Evolutionary conservation across 2,888 invertebrate species (phyloP), one percentile per base, ranked within the genome.

Genomic region (Tetranychus truncatus): DNA sequence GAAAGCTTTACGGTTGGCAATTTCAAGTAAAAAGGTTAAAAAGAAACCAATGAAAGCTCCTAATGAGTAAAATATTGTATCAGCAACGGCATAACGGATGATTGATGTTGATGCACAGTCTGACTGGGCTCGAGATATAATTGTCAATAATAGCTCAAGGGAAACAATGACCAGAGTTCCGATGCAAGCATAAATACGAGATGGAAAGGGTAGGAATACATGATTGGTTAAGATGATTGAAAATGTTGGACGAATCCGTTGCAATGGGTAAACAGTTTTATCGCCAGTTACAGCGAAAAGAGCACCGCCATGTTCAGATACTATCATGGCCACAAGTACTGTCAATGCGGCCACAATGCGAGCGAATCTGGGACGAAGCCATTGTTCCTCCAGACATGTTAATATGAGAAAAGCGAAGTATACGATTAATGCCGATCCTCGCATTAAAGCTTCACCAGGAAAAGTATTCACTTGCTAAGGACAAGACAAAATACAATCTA

Each of bases 11-110:
- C 93, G 85, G 78, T 91, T 89, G 21, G 91, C 89, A 72, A 94
- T 88, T 84, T 95, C 94, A 78, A 90, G 91, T 87, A 93, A 88
- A 79, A 91, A 87, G 75, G 92, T 88, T 82, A 91, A 91, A 84
- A 91, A 92, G n/a, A 92, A 84, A 3, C 95, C 94, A 82, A 93
- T 86, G 18, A 88, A 85, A 81, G 92, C 93, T 9, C 91, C 88
- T 78, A 90, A 89, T 20, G 87, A 80, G 77, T 89, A 85, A 81
- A 88, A 89, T 77, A 91, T 85, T 45, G 87, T 83, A 81, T 93
- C 92, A 9, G 81, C 80, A 11, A 80, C 77, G 44, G 76, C 24
- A 44, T 75, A 76, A 18, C 67, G 55, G 5, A 67, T 67, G n/a
- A 69, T 69, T 66, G 34, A 69, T 24, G 69, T 24, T 69, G 69